Base-by-base conservation (phyloP, 2,888 invertebrate species). In the Lobophora halterata region DNA sequence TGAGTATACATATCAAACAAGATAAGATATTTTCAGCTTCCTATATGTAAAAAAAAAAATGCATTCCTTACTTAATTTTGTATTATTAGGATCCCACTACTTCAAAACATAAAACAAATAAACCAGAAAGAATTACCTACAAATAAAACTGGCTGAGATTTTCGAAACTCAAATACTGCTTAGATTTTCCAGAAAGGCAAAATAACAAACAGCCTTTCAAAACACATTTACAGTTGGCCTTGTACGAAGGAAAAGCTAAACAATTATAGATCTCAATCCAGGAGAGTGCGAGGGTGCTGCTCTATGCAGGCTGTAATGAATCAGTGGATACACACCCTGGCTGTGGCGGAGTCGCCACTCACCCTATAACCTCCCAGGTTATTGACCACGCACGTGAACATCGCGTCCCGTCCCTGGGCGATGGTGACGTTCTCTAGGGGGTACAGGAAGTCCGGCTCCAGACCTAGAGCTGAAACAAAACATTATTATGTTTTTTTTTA, bases 351-450 rank as follows among this genome's bases (percentile, higher is more conserved):
- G 89, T 93, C 93, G 90, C 93, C 93, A 95, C 95, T 95, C 95
- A 96, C 96, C 94, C 94, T 93, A 90, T 93, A 91, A 89, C 92
- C 92, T 68, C 92, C 92, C 75, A 95, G 91, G 90, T 95, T 93
- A 89, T 93, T 94, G 70, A 95, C 94, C 71, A 94, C 93, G 75
- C 95, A 95, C 58, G 94, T 94, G 88, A 95, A 94, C 75, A 93
- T 92, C 60, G 94, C 94, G 87, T 95, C 94, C 61, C 94, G 89
- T 49, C 95, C 95, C 79, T 93, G 93, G 50, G 94, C 91, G 65
- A 95, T 93, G 53, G 95, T 95, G 81, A 95, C 91, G 89, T 95
- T 95, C 89, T 93, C 92, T 89, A 95, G 81, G 25, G 94, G 93
- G 64, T 91, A 92, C 58, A 91, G 88, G 88, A 95, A 95, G 81